Evolutionary conservation across 2,797 vertebrate species (phyloP), one percentile per base, ranked within the genome.

Genomic region (Coendou prehensilis): DNA sequence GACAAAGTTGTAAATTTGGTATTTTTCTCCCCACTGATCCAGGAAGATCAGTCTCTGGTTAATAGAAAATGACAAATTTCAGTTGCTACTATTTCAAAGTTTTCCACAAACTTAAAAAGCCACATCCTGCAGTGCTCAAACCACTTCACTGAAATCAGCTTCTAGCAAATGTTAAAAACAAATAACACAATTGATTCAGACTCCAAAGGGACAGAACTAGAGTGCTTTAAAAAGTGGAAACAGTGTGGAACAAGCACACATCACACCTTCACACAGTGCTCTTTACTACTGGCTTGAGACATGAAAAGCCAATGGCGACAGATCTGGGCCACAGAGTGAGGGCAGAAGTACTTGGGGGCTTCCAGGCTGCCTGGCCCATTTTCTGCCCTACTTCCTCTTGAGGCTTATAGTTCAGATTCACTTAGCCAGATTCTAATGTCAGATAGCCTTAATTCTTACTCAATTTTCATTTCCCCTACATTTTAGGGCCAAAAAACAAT

Each of bases 41-140:
- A 56, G 82, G 86, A 93, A 94, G 81, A 57, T 63, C 87, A 7
- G 20, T 26, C n/a, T 73, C n/a, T 82, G 64, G 76, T 10, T 20
- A 20, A 78, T 37, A 95, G 89, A 7, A 95, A 95, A 96, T 4
- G 87, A 22, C 83, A 80, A 0, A 30, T 96, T 87, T 76, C 95
- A 94, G 95, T 87, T 4, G 9, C 81, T 83, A 93, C 95, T 47
- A 33, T 64, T 71, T 89, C 75, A 69, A 67, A 94, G 90, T 69
- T 91, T 9, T 37, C 91, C 96, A 95, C 82, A 37, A 83, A 33
- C 63, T 93, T 84, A 93, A 94, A 97, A 96, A 91, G 94, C 97
- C 96, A 93, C 73, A 97, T 92, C 41, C 91, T 94, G 37, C 86
- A 75, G 52, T 7, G 37, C 67, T 84, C 73, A 76, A 93, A 64